These are phyloP conservation scores for Drosophila ercepeae DNA, from an alignment of 1,140 invertebrate species.

Conservation along the genomic window DNA sequence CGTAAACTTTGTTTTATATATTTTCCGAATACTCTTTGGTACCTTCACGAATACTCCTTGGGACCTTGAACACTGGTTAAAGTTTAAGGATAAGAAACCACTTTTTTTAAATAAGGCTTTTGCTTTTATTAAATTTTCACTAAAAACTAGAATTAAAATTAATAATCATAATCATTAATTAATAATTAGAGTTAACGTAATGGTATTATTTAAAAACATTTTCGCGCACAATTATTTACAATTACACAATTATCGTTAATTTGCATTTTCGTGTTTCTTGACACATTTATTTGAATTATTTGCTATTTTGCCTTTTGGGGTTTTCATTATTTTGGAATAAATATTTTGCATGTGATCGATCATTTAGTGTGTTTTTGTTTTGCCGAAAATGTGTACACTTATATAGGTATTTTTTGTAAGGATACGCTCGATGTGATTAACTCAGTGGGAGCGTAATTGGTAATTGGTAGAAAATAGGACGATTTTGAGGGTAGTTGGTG, in stretches of 20 bases:
- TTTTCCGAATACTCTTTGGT: no score
- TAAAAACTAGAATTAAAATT: constrained; percentile 82
- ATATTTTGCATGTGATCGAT: constrained; percentile 55
- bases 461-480: constrained; percentile 28
- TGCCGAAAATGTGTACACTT: constrained; percentile 23
- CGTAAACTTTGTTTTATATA: no score
- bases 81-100: no score
- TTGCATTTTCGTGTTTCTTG: constrained; percentile 40
- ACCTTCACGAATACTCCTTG: no score
- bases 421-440: constrained; percentile 15
- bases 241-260: constrained; percentile 60
- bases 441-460: constrained; percentile 27
- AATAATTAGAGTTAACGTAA: constrained; percentile 79
- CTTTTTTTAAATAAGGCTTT: constrained; percentile 76
- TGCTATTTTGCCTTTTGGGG: constrained; percentile 54
- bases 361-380: constrained; percentile 12
- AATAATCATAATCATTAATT: constrained; percentile 78
- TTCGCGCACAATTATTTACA: constrained; percentile 67
- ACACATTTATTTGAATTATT: constrained; percentile 40
- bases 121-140: constrained; percentile 80
- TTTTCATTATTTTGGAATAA: constrained; percentile 63
- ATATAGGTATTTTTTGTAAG: not conserved
- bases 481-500: constrained; percentile 11
- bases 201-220: constrained; percentile 78
- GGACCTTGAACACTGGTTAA: no score